These are phyloP conservation scores for Physeter macrocephalus DNA, from an alignment of 2,113 vertebrate species.

Conservation along the genomic window DNA sequence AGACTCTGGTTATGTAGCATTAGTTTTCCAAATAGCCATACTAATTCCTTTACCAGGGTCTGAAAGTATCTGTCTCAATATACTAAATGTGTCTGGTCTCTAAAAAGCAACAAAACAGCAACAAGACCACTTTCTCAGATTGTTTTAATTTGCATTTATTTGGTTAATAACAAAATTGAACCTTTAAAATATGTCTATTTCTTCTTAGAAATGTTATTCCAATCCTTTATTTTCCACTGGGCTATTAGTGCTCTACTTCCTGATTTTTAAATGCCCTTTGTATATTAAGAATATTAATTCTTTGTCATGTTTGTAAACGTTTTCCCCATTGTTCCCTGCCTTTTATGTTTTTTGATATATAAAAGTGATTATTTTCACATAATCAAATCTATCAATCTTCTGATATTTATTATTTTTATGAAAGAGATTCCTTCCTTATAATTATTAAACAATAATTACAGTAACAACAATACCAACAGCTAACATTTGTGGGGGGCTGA, in stretches of 20 bases:
- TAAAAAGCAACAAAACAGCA: neutral
- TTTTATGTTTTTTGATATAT: conserved; percentile 63
- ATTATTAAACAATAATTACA: conserved; percentile 57
- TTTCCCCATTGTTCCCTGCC: conserved; percentile 28
- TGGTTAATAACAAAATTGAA: neutral
- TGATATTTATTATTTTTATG: conserved; percentile 53
- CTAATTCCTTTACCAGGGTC: neutral
- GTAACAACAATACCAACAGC: neutral
- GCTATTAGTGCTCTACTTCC: conserved; percentile 32
- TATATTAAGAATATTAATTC: conserved; percentile 64
- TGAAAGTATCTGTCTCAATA: neutral
- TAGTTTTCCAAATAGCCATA: neutral
- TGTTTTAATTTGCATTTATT: conserved; percentile 7
- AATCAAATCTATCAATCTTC: conserved; percentile 56
- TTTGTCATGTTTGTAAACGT: conserved; percentile 54
- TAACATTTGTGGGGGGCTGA: conserved; percentile 44
- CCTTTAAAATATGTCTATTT: conserved; percentile 29
- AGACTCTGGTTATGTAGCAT: neutral
- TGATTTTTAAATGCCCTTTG: conserved; percentile 60
- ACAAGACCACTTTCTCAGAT: neutral
- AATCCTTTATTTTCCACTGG: conserved; percentile 20
- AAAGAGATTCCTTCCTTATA: conserved; percentile 34
- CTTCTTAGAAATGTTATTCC: conserved; percentile 42
- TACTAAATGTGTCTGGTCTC: too few species aligned
- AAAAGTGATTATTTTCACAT: conserved; percentile 60